Base-by-base conservation (phyloP, 2,888 invertebrate species). In the Yponomeuta plumbellus region DNA sequence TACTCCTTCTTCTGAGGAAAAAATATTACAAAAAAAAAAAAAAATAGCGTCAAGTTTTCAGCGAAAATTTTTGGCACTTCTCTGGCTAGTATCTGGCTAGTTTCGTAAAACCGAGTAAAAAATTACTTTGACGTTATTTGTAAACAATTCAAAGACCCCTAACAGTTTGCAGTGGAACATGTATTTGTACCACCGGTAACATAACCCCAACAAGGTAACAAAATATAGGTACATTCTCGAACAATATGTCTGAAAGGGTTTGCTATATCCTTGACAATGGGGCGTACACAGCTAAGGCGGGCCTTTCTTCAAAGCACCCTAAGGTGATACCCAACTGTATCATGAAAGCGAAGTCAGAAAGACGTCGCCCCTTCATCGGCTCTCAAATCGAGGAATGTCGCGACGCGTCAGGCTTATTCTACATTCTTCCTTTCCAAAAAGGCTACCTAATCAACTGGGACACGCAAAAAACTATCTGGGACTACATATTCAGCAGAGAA, bases 401-500 rank as follows among this genome's bases (percentile, higher is more conserved):
- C 34, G 99, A 99, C 81, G 95, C 97, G 0, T 98, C 99, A 0
- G 97, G 98, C 0, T 88, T 99, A 0, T 99, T 95, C 84, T 99
- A 97, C 80, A 95, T 98, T 66, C 88, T 99, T 66, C 97, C 99
- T 0, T 98, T 97, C 80, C 98, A 99, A 88, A 97, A 96, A 92
- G 99, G 99, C 0, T 98, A 97, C 75, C 91, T 99, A 0, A 94
- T 97, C 0, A 99, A 99, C 80, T 99, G 98, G 97, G 99, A 99
- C 75, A 94, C 97, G 0, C 96, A 99, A 80, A 98, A 98, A 87
- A 95, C 96, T 8, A 94, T 99, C 2, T 99, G 99, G 99, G 99
- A 99, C 84, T 96, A 97, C 75, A 93, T 97, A 68, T 98, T 99
- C 73, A 95, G 97, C 68, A 96, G 95, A 78, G 97, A 97, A 73